Percentiles rank a stretch among this genome's conserved stretches.
phyloP scores from a whole-genome alignment of 2,113 vertebrate species.

The Pseudorectes ferrugineus region DNA sequence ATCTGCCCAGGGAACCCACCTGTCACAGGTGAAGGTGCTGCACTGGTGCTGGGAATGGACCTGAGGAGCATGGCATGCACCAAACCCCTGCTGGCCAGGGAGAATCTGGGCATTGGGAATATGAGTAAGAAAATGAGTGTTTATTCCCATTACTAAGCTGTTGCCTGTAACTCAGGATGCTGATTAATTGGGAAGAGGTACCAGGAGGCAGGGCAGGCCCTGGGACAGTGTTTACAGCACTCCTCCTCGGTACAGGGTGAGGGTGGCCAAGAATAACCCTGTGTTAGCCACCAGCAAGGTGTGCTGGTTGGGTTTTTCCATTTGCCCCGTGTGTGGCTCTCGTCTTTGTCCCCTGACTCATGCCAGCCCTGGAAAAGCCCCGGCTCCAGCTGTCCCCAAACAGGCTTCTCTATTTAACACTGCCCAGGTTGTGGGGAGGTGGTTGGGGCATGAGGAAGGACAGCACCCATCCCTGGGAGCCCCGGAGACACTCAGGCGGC shows the following conservation, averaged over 20 bases:
- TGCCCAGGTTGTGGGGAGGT: neutral
- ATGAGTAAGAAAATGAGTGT: neutral
- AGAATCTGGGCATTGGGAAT: neutral
- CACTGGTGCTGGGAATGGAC: neutral
- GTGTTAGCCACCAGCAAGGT: neutral
- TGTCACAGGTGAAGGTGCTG: neutral
- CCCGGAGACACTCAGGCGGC: neutral
- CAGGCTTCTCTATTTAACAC: neutral
- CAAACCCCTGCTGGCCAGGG: neutral
- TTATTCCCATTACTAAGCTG: neutral
- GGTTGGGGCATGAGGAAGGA: neutral
- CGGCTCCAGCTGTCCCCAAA: neutral
- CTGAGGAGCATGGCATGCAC: accelerated
- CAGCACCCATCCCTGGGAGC: neutral
- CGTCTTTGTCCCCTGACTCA: neutral
- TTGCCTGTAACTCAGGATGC: neutral
- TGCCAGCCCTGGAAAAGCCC: neutral
- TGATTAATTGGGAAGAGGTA: neutral
- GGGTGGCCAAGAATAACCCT: slow-evolving; percentile 24
- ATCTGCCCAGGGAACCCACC: neutral
- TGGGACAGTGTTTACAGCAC: slow-evolving; percentile 7
- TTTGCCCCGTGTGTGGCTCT: neutral
- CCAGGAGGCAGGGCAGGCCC: neutral
- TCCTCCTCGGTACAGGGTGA: neutral
- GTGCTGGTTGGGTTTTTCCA: slow-evolving; percentile 51